Base-by-base conservation (phyloP, 2,888 invertebrate species). In the Drosophila bunnanda region DNA sequence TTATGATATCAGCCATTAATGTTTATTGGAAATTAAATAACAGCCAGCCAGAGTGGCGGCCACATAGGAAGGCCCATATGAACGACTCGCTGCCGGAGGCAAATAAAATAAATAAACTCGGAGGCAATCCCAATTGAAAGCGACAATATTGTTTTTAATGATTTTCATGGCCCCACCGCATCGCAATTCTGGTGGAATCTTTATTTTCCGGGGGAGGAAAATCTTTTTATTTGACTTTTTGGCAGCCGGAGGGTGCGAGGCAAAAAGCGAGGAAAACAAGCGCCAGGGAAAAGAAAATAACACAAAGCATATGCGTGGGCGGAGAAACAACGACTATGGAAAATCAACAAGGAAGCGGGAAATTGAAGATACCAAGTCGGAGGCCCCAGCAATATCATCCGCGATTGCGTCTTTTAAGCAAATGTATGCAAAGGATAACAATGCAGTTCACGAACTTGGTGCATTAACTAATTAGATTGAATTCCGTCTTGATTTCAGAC, bases 121-220 rank as follows among this genome's bases (percentile, higher is more conserved):
- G 25, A 72, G 70, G 70, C 72, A 70, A 79, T 65, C 86, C 76
- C 78, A 79, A 85, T 85, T 75, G 82, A 60, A 72, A 72, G 64
- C 65, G 78, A 75, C 82, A 85, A 82, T 88, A 88, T 83, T 83
- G 82, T 85, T 82, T 75, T 85, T 82, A 88, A 83, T 88, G 82
- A 88, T 82, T 82, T 77, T 75, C 75, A 74, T 70, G 69, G 71
- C 61, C 56, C 67, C 52, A 34, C 50, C 64, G 28, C 57, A 57
- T 44, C 32, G 25, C 36, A 17, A 17, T 28, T 17, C 46, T 28
- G 7, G 46, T 32, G 70, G 60, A 55, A 75, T 75, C 71, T 65
- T 50, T 50, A 50, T 50, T 50, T 70, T 69, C 4, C 13, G 39
- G 22, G 28, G 28, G 10, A 44, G 46, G 43, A 59, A 59, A 79